Base-by-base conservation (phyloP, 2,888 invertebrate species). In the Oligia strigilis region DNA sequence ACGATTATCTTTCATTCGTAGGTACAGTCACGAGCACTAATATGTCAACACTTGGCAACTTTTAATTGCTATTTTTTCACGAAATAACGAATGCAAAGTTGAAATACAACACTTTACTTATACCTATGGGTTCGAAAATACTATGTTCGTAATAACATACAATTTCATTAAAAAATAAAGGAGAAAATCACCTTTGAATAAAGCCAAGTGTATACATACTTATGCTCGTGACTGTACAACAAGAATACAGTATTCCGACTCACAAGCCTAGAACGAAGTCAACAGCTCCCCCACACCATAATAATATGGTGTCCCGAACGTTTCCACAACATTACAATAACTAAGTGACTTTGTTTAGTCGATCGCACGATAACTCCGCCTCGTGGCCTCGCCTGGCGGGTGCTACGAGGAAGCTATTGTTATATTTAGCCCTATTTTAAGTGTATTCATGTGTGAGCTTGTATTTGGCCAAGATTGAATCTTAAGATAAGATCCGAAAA, bases 331-430 rank as follows among this genome's bases (percentile, higher is more conserved):
- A 72, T 60, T 69, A 79, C 14, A 72, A 43, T 72, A 82, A 70
- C 70, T 4, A 62, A 55, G 82, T 29, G 52, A 52, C 17, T 29
- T 75, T 36, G 85, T 84, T 84, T 66, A 60, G 85, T 84, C 62
- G 81, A 85, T 80, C 36, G 58, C 3, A 11, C 49, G 82, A 80
- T 85, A 85, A 72, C 52, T 67, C 0, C 2, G 23, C 19, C 13
- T 17, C 36, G 46, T 43, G 5, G 40, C 40, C 40, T 40, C 40
- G 40, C 23, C 4, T 46, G 43, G n/a, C 8, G 49, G 62, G 75
- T 75, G 74, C 71, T 55, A 84, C 29, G 60, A 62, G 40, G 11
- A 23, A 36, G 64, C 36, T 72, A 40, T 80, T 75, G 36, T 69
- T 55, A n/a, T n/a, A 8, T 70, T 66, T 13, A 43, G 43, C 14